A percentile compares a stretch with the other conserved stretches of the same genome.
Conservation (phyloP, 2,797 vertebrate genomes). For the Peromyscus attwateri region DNA sequence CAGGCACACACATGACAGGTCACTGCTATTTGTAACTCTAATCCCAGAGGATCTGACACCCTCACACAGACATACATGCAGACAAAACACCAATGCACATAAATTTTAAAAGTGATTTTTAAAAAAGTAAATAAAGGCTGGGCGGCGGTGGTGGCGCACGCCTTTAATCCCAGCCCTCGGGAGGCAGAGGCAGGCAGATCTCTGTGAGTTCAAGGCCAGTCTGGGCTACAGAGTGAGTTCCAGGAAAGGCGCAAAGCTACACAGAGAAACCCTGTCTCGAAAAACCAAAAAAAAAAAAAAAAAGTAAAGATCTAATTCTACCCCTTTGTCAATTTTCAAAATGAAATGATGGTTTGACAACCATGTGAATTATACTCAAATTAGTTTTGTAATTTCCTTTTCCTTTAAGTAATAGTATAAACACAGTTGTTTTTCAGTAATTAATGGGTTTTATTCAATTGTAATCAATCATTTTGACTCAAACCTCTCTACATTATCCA, state of each 20-base stretch:
- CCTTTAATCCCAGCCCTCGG: too few species aligned
- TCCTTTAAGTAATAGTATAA: background rate
- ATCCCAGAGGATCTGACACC: background rate
- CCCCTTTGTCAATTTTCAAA: slow-evolving; percentile 35
- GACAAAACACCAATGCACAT: background rate
- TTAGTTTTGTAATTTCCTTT: background rate
- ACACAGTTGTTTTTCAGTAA: background rate
- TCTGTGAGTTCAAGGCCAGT: too few species aligned
- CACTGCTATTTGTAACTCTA: background rate
- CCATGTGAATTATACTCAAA: background rate
- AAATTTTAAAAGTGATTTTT: background rate
- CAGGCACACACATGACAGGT: background rate
- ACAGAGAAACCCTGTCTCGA: too few species aligned
- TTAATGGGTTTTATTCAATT: background rate
- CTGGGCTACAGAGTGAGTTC: too few species aligned
- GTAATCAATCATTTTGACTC: slow-evolving; percentile 14
- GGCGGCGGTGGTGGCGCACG: too few species aligned
- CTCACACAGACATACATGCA: background rate
- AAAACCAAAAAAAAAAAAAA: too few species aligned
- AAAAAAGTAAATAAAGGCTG: too few species aligned
- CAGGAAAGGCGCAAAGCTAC: too few species aligned
- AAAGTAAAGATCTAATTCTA: background rate
- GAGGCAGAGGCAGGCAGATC: too few species aligned
- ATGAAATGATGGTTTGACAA: slow-evolving; percentile 35
- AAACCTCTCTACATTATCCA: background rate